phyloP scores from a whole-genome alignment of 2,888 invertebrate species.

The Rhaphigaster nebulosa region DNA sequence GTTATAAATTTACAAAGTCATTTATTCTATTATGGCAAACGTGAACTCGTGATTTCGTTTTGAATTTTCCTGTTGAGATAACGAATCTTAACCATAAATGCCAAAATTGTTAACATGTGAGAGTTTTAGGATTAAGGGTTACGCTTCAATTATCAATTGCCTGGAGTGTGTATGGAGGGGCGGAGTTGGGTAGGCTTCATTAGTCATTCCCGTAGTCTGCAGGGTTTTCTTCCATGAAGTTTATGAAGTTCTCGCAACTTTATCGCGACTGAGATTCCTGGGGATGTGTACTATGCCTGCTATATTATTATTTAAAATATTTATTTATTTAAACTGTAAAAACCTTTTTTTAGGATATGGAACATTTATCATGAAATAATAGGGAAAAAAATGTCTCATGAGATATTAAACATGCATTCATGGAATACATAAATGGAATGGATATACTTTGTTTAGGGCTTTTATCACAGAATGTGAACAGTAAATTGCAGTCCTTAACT shows the following conservation, averaged over 20 bases:
- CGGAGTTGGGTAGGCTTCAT: background rate
- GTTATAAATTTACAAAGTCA: background rate
- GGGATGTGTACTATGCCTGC: no score
- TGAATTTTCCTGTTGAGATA: background rate
- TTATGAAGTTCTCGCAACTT: background rate
- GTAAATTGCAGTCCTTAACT: no score
- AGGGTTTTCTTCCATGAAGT: background rate
- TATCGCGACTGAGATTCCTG: background rate
- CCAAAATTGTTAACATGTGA: background rate
- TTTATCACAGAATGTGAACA: no score
- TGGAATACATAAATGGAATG: no score
- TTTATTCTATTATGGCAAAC: background rate
- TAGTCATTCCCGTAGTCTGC: background rate
- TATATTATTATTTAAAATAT: no score
- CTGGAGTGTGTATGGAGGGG: background rate
- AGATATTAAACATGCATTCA: no score
- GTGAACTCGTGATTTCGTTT: background rate
- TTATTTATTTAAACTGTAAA: no score
- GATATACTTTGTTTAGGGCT: no score
- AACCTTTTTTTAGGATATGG: no score
- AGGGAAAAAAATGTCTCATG: no score
- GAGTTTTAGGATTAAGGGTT: slow-evolving; percentile 1
- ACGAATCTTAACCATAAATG: background rate
- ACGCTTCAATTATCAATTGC: background rate
- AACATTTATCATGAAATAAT: no score